These are phyloP conservation scores for Heterodera carotae DNA, from an alignment of 1,140 invertebrate species.

Conservation along the genomic window DNA sequence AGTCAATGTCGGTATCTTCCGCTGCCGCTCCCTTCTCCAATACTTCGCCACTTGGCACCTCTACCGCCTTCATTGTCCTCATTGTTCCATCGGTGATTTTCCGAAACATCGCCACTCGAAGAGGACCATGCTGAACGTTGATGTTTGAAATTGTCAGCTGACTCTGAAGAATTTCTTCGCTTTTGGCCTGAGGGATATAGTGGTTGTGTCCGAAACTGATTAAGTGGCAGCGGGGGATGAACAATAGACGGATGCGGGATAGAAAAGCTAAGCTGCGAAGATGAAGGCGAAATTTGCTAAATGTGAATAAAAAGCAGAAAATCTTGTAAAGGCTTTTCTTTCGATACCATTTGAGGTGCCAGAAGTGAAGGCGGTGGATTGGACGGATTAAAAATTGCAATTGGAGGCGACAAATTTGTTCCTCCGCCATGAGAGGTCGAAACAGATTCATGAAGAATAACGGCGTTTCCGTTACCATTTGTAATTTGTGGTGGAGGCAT, in stretches of 20 bases:
- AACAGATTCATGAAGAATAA: neutral
- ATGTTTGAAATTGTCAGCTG: neutral
- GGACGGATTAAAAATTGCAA: conserved; percentile 27
- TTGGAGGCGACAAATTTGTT: neutral
- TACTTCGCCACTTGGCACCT: neutral
- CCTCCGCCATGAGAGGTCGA: neutral
- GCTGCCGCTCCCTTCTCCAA: neutral
- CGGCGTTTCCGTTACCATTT: neutral
- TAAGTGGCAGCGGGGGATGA: conserved; percentile 22
- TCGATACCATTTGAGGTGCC: conserved; percentile 14
- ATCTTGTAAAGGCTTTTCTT: neutral
- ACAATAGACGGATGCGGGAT: conserved; percentile 22
- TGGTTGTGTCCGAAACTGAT: neutral
- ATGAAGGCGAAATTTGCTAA: conserved; percentile 15
- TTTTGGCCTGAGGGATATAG: conserved; percentile 9
- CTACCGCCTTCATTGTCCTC: neutral
- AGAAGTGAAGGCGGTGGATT: conserved; percentile 35
- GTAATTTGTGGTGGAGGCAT: conserved; percentile 16
- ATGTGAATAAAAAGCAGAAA: neutral
- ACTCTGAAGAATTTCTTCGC: conserved; percentile 14
- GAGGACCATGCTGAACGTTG: neutral
- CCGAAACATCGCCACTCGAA: neutral
- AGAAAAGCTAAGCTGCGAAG: conserved; percentile 14
- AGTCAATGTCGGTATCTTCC: neutral
- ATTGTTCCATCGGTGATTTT: neutral